These are phyloP conservation scores for Drymonia ruficornis DNA, from an alignment of 2,888 invertebrate species.

Conservation along the genomic window DNA sequence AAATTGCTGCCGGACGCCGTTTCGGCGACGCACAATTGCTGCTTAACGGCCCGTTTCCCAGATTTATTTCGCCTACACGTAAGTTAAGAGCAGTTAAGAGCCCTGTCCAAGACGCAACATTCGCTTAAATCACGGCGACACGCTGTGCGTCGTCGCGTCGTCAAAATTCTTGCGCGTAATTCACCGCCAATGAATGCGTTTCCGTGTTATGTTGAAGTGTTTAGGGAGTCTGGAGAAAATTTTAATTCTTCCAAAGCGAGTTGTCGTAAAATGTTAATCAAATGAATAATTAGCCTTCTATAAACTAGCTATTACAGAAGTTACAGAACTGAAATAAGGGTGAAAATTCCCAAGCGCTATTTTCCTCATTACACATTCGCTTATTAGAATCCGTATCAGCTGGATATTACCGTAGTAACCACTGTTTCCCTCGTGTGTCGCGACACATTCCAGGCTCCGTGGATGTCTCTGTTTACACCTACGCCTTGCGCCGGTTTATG, in stretches of 20 bases:
- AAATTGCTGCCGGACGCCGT: constrained; percentile 46
- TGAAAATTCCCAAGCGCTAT: too few species aligned
- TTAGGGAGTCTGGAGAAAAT: constrained; percentile 11
- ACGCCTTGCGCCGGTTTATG: constrained; percentile 23
- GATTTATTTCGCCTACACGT: constrained; percentile 53
- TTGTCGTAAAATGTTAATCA: neutral
- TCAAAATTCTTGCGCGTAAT: constrained; percentile 37
- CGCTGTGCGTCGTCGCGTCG: constrained; percentile 32
- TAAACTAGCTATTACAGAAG: too few species aligned
- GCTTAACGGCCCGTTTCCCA: constrained; percentile 45
- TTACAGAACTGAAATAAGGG: too few species aligned
- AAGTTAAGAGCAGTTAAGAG: constrained; percentile 30
- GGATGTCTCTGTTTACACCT: constrained; percentile 31
- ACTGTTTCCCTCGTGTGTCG: neutral
- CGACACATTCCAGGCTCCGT: constrained; percentile 30
- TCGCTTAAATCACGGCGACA: constrained; percentile 41
- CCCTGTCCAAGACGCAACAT: constrained; percentile 30
- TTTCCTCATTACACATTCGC: neutral
- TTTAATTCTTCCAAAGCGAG: neutral
- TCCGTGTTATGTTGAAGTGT: constrained; percentile 28
- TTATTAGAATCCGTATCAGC: neutral
- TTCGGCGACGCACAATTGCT: constrained; percentile 53
- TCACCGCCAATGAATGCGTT: constrained; percentile 21
- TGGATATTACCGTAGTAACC: neutral
- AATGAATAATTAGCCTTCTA: too few species aligned